Base-by-base conservation (phyloP, 1,140 invertebrate genomes). In the Carposina sasakii region DNA sequence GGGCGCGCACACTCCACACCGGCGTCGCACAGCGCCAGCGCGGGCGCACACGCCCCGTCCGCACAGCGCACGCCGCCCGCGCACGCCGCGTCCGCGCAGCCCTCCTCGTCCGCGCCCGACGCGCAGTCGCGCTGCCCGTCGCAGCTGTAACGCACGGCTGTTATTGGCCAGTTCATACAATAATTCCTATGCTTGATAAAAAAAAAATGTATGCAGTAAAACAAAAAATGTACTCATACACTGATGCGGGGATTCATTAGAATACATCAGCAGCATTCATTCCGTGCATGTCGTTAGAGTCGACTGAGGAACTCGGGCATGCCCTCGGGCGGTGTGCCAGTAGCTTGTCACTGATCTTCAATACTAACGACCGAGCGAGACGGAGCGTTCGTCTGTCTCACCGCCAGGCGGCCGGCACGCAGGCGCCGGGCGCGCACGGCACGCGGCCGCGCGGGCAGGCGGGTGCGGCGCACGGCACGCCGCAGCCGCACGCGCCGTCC, bases 41-140 rank as follows among this genome's bases (percentile, higher is more conserved):
- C 86, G 81, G 91, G 91, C 17, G 94, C 93, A 64, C 94, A 96
- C n/a, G 91, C 88, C 6, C 90, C 91, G 67, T 90, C 91, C 0
- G 72, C 67, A 58, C 77, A 81, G 48, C 73, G 88, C 79, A 23
- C 87, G 64, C 92, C 87, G 85, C 92, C 92, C 40, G 94, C 93
- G 66, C 94, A 96, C 33, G 91, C 90, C 15, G 89, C 90, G 63
- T 90, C 90, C 53, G 23, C 87, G 67, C 91, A 91, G n/a, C 89
- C 89, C 1, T 88, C 76, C 77, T 96, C 94, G 66, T 96, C 94
- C 2, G 92, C 93, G 13, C 90, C 90, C 73, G 96, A 94, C 1
- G 87, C 82, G 84, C 96, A 98, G 74, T 98, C 95, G 26, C 85
- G 86, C 49, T 94, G 91, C 0, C 90, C 90, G 75, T 97, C 95